These are phyloP conservation scores for Ceyx melanurus DNA, from an alignment of 2,113 vertebrate species.

Conservation along the genomic window DNA sequence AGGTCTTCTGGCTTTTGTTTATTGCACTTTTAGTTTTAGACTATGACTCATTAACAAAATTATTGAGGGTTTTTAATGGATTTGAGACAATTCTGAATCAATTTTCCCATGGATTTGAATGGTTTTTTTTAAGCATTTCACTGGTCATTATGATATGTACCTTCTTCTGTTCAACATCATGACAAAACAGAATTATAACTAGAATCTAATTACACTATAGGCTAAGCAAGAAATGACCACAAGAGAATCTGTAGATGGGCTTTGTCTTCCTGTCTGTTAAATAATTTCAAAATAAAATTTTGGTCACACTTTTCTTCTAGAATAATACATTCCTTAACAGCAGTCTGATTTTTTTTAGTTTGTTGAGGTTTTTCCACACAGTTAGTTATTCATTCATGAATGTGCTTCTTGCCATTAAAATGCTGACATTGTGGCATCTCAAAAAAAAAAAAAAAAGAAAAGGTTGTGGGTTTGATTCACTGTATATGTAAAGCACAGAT, in stretches of 20 bases:
- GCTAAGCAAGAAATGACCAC: background rate
- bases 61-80: background rate
- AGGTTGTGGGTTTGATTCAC: background rate
- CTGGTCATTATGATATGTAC: background rate
- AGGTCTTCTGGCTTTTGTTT: background rate
- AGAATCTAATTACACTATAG: background rate
- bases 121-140: background rate
- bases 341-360: background rate
- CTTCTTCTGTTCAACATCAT: background rate
- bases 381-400: background rate
- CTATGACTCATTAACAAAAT: background rate
- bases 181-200: background rate
- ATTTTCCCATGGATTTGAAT: background rate
- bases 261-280: background rate
- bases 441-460: background rate
- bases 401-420: background rate
- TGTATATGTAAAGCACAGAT: background rate
- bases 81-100: background rate
- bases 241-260: background rate
- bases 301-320: background rate
- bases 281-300: background rate
- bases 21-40: background rate
- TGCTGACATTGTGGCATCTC: background rate
- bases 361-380: background rate
- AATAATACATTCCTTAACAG: background rate